Evolutionary conservation across 2,888 invertebrate genomes (phyloP), one percentile per base, ranked within the genome.

Genomic region (Operophtera brumata): DNA sequence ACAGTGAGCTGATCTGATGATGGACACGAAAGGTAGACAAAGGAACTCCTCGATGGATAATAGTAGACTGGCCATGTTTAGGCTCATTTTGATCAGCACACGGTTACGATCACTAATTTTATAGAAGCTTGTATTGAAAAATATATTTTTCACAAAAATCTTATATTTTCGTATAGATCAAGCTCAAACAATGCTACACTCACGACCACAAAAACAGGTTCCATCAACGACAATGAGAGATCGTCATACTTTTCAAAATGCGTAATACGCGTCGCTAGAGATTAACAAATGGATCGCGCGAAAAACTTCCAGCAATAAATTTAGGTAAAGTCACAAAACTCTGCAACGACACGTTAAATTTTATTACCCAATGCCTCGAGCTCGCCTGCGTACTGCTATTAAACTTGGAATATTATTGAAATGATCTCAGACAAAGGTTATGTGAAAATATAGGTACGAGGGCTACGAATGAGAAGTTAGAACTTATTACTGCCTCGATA

Each of bases 331-430:
- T 86, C 80, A 70, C 82, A 78, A 80, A 84, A 84, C 77, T 84
- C 78, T 49, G 73, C 64, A 70, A 71, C 76, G 82, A 82, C 82
- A 81, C 84, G 82, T 85, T 79, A 84, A 81, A 86, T 85, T 86
- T 86, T 86, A 86, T 84, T 82, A 76, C 75, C 52, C 51, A 63
- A 55, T 66, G 79, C 81, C 78, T 66, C 70, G 71, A 72, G 81
- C 73, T 57, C 72, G 69, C 71, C 64, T 57, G 61, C 61, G 68
- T 74, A 74, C 75, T 66, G 77, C 79, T 75, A 82, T 86, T 83
- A 82, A 86, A 85, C 84, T 86, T 83, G 70, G 80, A 67, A 78
- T 84, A 86, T 86, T 84, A 85, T 84, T 83, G 79, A 84, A 86
- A 86, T 85, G 84, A 81, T 83, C 78, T 71, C 78, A 75, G 78